Evolutionary conservation across 2,888 invertebrate species (phyloP).

Genomic region (Lamellibrachia columna): DNA sequence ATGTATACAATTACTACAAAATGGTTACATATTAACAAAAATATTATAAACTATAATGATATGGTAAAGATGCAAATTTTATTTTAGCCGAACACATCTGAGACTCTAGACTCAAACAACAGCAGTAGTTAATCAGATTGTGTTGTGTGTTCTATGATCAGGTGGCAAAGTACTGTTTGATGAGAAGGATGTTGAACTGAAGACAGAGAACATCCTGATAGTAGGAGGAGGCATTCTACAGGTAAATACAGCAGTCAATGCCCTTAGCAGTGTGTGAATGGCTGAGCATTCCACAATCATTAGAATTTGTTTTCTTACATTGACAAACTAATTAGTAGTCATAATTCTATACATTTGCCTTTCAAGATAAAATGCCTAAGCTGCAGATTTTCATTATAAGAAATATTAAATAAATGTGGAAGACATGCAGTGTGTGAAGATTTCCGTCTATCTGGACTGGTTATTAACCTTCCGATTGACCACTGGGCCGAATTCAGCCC

Average conservation of each 20-base stretch:
- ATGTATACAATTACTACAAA: too few species aligned
- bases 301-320: background rate
- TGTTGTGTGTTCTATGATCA: constrained; percentile 23
- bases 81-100: too few species aligned
- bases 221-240: constrained; percentile 59
- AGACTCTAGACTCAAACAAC: too few species aligned
- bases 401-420: background rate
- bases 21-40: too few species aligned
- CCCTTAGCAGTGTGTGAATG: background rate
- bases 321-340: background rate
- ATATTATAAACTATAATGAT: background rate
- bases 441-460: too few species aligned
- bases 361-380: background rate
- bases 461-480: too few species aligned
- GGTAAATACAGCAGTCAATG: constrained; percentile 40
- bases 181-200: constrained; percentile 55
- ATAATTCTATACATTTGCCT: background rate
- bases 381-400: background rate
- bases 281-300: background rate
- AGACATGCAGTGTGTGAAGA: background rate
- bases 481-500: too few species aligned
- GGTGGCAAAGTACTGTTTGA: constrained; percentile 61
- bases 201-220: constrained; percentile 60
- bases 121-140: too few species aligned
- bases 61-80: background rate